Evolutionary conservation across 2,888 invertebrate genomes (phyloP).

Genomic region (Halictus ligatus): DNA sequence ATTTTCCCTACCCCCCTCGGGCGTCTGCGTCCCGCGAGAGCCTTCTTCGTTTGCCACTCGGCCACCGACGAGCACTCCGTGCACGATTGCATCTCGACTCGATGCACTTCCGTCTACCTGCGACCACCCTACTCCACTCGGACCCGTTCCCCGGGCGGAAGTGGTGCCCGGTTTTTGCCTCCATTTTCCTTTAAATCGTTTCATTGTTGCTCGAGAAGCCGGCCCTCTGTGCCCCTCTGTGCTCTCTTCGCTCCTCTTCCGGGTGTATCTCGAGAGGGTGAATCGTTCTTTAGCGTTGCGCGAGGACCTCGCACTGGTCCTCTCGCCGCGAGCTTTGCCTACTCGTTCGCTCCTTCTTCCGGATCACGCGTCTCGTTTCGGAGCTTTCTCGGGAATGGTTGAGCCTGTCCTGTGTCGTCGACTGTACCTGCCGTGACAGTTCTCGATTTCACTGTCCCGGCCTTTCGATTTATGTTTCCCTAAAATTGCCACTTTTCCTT

Average conservation of each 20-base stretch:
- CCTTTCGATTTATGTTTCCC: background rate
- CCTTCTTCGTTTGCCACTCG: conserved; percentile 59
- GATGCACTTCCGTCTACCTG: conserved; percentile 45
- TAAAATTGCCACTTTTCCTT: background rate
- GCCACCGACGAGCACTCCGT: background rate
- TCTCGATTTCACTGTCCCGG: background rate
- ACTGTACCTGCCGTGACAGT: background rate
- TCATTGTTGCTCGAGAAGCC: background rate
- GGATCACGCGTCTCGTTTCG: background rate
- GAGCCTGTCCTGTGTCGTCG: background rate
- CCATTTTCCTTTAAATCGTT: conserved; percentile 27
- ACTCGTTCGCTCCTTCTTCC: background rate
- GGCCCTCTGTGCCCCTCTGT: background rate
- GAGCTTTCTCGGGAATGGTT: background rate
- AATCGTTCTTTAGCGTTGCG: background rate
- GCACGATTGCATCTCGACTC: conserved; percentile 43
- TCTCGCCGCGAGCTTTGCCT: background rate
- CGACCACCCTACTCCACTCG: conserved; percentile 20
- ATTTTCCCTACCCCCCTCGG: conserved; percentile 29
- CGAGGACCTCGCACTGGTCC: background rate
- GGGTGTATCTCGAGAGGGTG: conserved; percentile 29
- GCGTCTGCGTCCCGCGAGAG: conserved; percentile 47
- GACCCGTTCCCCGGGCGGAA: conserved; percentile 17
- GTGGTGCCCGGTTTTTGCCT: conserved; percentile 29
- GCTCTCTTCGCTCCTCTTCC: conserved; percentile 15